These are phyloP conservation scores for Ascaphus truei DNA, from an alignment of 2,113 vertebrate genomes.

Conservation along the genomic window DNA sequence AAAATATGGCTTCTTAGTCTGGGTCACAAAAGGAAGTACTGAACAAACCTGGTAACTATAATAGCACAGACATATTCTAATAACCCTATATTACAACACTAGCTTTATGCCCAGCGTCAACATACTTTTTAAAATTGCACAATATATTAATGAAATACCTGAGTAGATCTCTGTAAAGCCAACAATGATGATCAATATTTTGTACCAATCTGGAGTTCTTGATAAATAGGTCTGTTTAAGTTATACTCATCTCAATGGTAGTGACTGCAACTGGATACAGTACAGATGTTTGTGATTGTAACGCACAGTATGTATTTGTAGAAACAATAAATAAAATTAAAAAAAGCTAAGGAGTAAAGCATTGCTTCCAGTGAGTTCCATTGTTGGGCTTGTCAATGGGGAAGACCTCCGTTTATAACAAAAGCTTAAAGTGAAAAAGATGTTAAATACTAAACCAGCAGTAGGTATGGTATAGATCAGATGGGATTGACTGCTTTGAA, in stretches of 20 bases:
- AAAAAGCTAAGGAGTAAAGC: slow-evolving; percentile 6
- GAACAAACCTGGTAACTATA: too few species aligned
- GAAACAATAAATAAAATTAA: slow-evolving; percentile 28
- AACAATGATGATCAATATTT: too few species aligned
- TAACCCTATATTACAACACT: too few species aligned
- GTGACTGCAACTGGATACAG: slow-evolving; percentile 13
- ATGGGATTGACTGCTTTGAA: slow-evolving; percentile 23
- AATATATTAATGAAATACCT: too few species aligned
- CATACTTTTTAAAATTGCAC: too few species aligned
- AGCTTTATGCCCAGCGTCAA: too few species aligned
- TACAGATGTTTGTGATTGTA: slow-evolving; percentile 25
- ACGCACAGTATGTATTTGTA: slow-evolving; percentile 18
- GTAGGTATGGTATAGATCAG: slow-evolving; percentile 13
- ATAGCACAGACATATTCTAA: too few species aligned
- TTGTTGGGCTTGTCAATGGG: slow-evolving; percentile 5
- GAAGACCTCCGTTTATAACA: slow-evolving; percentile 22
- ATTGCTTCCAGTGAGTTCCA: slow-evolving; percentile 28
- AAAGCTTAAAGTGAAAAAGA: slow-evolving; percentile 9
- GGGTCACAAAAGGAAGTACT: too few species aligned
- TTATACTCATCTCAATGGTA: too few species aligned
- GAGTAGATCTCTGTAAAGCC: too few species aligned
- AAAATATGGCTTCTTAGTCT: too few species aligned
- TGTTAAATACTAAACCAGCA: slow-evolving; percentile 19
- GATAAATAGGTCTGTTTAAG: slow-evolving; percentile 13
- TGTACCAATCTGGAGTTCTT: not conserved